Percentiles rank a stretch among this genome's conserved stretches.
These are phyloP conservation scores for Hermetia illucens DNA, from an alignment of 1,140 invertebrate species.

Conservation along the genomic window DNA sequence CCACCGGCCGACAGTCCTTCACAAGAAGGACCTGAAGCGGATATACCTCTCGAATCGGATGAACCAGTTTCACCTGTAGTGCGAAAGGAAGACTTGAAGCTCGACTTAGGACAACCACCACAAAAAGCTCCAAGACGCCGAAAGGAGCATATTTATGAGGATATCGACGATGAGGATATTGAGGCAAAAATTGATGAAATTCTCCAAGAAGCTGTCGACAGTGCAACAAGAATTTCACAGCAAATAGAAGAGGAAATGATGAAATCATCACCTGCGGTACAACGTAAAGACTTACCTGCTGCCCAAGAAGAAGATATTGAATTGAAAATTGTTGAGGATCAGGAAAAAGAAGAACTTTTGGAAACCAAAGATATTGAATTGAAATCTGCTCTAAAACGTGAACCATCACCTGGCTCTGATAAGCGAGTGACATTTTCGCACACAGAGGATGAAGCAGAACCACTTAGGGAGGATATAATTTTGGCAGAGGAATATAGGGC, in stretches of 20 bases:
- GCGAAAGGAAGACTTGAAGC: too few relatives aligned
- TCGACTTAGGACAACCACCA: conserved; percentile 13
- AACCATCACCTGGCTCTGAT: conserved; percentile 23
- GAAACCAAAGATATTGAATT: conserved; percentile 5
- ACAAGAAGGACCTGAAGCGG: conserved; percentile 1
- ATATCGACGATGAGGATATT: conserved; percentile 30
- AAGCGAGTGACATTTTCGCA: conserved; percentile 30
- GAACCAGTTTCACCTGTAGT: conserved; percentile 5
- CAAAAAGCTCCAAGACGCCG: conserved; percentile 31
- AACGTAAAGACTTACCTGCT: too few relatives aligned
- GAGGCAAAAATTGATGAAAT: conserved; percentile 17
- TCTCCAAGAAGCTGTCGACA: conserved; percentile 11
- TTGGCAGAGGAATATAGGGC: conserved; percentile 16
- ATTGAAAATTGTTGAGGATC: conserved; percentile 1
- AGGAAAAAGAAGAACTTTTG: background rate
- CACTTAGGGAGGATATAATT: conserved; percentile 25
- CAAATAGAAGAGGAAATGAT: background rate
- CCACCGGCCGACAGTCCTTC: background rate
- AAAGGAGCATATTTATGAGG: conserved; percentile 43
- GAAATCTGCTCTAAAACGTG: conserved; percentile 19
- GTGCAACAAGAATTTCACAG: conserved; percentile 18
- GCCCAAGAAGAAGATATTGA: conserved; percentile 3
- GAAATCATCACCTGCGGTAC: background rate
- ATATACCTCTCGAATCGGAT: conserved; percentile 2
- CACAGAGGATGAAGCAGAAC: conserved; percentile 27